phyloP scores from a whole-genome alignment of 2,888 invertebrate species.

The Brenthis daphne region DNA sequence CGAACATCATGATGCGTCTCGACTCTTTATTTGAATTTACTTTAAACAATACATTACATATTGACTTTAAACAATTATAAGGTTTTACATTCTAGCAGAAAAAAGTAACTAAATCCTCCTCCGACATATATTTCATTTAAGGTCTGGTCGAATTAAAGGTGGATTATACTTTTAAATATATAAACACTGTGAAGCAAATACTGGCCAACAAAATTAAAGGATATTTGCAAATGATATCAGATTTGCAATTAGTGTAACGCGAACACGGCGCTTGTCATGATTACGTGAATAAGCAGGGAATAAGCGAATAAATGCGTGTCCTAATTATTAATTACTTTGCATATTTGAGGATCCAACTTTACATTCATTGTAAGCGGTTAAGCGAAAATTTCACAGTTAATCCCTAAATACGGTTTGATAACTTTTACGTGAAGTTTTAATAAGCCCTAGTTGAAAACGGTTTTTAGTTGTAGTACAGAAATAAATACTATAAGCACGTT shows the following conservation, averaged over 20 bases:
- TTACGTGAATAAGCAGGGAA: constrained; percentile 17
- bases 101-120: too few relatives aligned
- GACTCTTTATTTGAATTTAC: too few relatives aligned
- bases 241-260: constrained; percentile 24
- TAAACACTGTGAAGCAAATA: neutral
- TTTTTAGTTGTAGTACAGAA: constrained; percentile 11
- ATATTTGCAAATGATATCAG: constrained; percentile 20
- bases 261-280: constrained; percentile 24
- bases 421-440: constrained; percentile 13
- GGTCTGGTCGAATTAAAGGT: too few relatives aligned
- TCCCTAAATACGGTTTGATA: constrained; percentile 12
- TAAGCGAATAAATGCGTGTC: constrained; percentile 23
- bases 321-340: constrained; percentile 25
- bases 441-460: constrained; percentile 12
- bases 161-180: neutral
- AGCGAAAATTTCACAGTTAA: constrained; percentile 16
- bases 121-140: too few relatives aligned
- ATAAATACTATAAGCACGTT: neutral
- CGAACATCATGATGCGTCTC: too few relatives aligned
- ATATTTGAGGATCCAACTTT: constrained; percentile 20
- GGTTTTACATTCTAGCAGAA: too few relatives aligned
- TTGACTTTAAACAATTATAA: too few relatives aligned
- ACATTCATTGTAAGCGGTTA: constrained; percentile 8
- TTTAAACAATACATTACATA: too few relatives aligned
- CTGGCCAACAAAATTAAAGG: constrained; percentile 2